Conservation (phyloP, 2,888 invertebrate species). For the Atherix ibis region DNA sequence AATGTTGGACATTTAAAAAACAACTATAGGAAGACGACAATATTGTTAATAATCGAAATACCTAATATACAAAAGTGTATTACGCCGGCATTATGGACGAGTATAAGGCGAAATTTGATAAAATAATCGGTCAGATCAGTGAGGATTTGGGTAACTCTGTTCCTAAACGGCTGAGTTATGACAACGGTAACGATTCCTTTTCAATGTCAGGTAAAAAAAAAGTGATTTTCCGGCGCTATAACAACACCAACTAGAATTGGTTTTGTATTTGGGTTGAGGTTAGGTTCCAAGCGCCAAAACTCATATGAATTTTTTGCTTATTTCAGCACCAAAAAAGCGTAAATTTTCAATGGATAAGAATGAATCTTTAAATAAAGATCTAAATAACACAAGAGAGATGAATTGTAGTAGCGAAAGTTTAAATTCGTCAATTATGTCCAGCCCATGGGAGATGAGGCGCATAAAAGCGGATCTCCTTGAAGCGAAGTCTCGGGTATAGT, state of each 20-base stretch:
- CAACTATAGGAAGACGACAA: too few species aligned
- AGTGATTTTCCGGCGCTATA: too few species aligned
- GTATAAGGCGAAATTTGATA: constrained; percentile 26
- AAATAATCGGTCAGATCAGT: constrained; percentile 26
- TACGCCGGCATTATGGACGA: constrained; percentile 25
- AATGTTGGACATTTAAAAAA: too few species aligned
- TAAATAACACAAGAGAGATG: constrained; percentile 3
- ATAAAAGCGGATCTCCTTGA: constrained; percentile 49
- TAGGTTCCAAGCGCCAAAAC: too few species aligned
- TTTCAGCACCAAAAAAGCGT: constrained; percentile 24
- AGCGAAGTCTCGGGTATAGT: constrained; percentile 42
- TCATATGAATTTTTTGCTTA: neutral
- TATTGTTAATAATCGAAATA: too few species aligned
- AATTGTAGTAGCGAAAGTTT: constrained; percentile 8
- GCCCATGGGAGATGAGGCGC: constrained; percentile 48
- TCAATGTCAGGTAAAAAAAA: constrained; percentile 18
- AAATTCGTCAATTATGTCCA: constrained; percentile 11
- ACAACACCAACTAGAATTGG: too few species aligned
- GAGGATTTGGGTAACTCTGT: constrained; percentile 25
- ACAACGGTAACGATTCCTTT: constrained; percentile 22
- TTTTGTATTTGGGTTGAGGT: too few species aligned
- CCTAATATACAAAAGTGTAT: too few species aligned
- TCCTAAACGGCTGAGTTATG: constrained; percentile 27
- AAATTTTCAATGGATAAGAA: constrained; percentile 18
- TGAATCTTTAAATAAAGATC: constrained; percentile 8